phyloP scores from a whole-genome alignment of 2,797 vertebrate genomes.

The Neosalanx taihuensis region DNA sequence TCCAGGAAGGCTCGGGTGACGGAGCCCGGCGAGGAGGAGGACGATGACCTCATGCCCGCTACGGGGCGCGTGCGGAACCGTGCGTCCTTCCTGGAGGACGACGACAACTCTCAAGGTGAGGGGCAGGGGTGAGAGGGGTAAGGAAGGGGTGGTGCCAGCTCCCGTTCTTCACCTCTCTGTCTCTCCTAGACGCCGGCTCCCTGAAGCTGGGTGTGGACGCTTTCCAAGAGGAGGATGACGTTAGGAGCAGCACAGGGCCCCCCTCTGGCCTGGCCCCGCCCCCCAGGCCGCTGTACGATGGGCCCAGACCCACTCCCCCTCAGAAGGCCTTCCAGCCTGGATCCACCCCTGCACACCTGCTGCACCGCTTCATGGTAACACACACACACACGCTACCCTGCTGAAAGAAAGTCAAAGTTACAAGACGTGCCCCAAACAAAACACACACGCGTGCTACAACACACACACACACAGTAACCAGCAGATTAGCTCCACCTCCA shows the following conservation, averaged over 20 bases:
- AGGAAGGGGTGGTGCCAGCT: no score
- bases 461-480: neutral
- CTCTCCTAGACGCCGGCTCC: constrained; percentile 74
- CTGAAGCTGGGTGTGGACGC: constrained; percentile 67
- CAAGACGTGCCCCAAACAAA: no score
- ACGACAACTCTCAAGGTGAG: constrained; percentile 89
- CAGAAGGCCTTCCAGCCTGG: constrained; percentile 93
- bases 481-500: neutral
- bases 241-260: constrained; percentile 48
- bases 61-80: constrained; percentile 73
- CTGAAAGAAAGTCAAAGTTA: neutral
- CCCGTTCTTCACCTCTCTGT: neutral
- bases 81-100: constrained; percentile 80
- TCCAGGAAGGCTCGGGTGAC: constrained; percentile 52
- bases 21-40: constrained; percentile 72
- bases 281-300: constrained; percentile 77
- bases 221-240: constrained; percentile 66
- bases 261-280: constrained; percentile 49
- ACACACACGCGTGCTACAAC: no score
- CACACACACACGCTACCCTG: neutral
- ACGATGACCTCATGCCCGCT: constrained; percentile 70
- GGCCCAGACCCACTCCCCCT: constrained; percentile 83
- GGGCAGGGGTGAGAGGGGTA: neutral
- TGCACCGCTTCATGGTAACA: constrained; percentile 92
- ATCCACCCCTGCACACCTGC: constrained; percentile 88